Evolutionary conservation across 2,113 vertebrate species (phyloP), one percentile per base, ranked within the genome.

Genomic region (Rhabdornis inornatus): DNA sequence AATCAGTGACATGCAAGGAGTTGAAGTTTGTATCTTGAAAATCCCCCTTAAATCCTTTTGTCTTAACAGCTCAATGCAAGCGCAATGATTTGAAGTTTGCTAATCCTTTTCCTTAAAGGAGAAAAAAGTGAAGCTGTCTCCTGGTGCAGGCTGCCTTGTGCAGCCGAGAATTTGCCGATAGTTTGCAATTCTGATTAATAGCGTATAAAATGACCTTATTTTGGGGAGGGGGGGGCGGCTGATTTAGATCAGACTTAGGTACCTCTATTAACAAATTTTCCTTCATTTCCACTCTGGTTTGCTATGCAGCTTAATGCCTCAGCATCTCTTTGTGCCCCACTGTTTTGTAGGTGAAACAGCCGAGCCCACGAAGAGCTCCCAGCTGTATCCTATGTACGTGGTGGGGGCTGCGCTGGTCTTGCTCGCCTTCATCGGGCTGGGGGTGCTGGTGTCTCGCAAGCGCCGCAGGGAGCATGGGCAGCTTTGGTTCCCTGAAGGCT

Each of bases 21-120:
- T 98, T 99, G 99, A 98, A 99, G 99, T 99, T 99, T 99, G 99
- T 99, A 99, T 99, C 99, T 99, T 90, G 98, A 98, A 99, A 99
- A 99, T 99, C 99, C 99, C 98, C 97, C 98, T 97, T 99, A 99
- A 99, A 99, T 99, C 99, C 99, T 98, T 96, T 98, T 98, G 99
- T 99, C 99, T 99, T 99, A 99, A 98, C 99, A 98, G 99, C 99
- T 99, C 99, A 98, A 98, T 98, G 98, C 97, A 82, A 98, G 98
- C 96, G 98, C 99, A 98, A 97, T 97, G 99, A 99, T 99, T 99
- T 99, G 99, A 99, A 99, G 99, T 99, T 99, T 97, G 98, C 98
- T 99, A 99, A 99, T 99, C 99, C 98, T 97, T 96, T 97, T 96
- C 97, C 98, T 98, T 99, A 98, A 99, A 99, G 98, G 98, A 98